A percentile compares a stretch with the other conserved stretches of the same genome.
Evolutionary conservation across 2,797 vertebrate genomes (phyloP).

Genomic region (Cryptoblepharus egeriae): DNA sequence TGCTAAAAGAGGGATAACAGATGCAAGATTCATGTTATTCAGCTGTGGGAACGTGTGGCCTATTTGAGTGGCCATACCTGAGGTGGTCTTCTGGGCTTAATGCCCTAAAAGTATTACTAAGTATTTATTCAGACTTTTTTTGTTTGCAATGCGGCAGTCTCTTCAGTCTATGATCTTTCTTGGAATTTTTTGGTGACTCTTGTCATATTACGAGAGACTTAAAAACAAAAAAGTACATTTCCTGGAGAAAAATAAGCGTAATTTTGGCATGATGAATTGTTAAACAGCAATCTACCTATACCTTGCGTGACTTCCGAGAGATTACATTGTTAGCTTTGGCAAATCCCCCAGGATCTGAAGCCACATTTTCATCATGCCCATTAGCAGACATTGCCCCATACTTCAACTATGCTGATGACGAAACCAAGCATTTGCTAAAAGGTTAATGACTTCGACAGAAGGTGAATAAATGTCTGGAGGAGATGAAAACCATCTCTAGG

Average conservation of each 20-base stretch:
- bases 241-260: background rate
- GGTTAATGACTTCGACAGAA: constrained; percentile 30
- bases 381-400: constrained; percentile 54
- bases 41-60: too few relatives aligned
- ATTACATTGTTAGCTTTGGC: constrained; percentile 43
- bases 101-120: too few relatives aligned
- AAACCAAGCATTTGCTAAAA: constrained; percentile 55
- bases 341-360: constrained; percentile 22
- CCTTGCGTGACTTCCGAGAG: constrained; percentile 34
- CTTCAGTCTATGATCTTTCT: background rate
- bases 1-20: background rate
- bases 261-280: background rate
- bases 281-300: constrained; percentile 14
- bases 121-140: too few relatives aligned
- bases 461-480: constrained; percentile 54
- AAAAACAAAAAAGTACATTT: background rate
- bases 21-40: background rate
- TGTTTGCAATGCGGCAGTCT: background rate
- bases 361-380: constrained; percentile 50
- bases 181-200: background rate
- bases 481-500: constrained; percentile 37
- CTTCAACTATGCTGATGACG: constrained; percentile 50
- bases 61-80: background rate
- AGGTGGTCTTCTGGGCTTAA: background rate
- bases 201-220: background rate